Percentiles rank a stretch among this genome's conserved stretches.
Evolutionary conservation across 2,797 vertebrate genomes (phyloP).

Genomic region (Aphelocoma californica): DNA sequence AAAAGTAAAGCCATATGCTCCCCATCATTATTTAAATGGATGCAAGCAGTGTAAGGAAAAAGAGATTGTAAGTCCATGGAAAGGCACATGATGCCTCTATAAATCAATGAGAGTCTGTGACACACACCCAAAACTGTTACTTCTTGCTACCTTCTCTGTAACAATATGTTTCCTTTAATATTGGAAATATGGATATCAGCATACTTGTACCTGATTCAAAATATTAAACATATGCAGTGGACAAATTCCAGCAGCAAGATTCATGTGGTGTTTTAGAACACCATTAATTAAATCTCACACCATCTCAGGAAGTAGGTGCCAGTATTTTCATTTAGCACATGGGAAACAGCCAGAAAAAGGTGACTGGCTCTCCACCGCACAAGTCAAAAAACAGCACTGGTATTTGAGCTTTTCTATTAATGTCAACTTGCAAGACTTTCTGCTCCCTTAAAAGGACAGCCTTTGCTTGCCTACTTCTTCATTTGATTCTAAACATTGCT

Average conservation of each 20-base stretch:
- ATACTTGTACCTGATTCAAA: not conserved
- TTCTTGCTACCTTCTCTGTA: not conserved
- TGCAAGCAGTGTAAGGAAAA: not conserved
- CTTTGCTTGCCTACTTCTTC: not conserved
- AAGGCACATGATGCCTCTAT: not conserved
- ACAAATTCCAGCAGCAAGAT: not conserved
- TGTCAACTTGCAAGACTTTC: not conserved
- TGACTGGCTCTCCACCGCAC: not conserved
- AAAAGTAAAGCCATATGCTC: slow-evolving; percentile 19
- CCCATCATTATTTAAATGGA: not conserved
- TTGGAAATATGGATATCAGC: not conserved
- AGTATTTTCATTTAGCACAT: not conserved
- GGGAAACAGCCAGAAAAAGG: not conserved
- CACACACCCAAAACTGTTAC: not conserved
- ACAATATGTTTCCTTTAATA: not conserved
- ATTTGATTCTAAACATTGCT: not conserved
- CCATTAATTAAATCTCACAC: not conserved
- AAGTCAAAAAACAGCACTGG: not conserved
- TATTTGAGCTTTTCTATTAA: not conserved
- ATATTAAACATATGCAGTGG: not conserved
- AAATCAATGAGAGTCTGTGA: not conserved
- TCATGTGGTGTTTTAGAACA: not conserved
- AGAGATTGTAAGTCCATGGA: not conserved
- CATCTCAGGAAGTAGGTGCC: not conserved
- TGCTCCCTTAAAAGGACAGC: not conserved